Percentiles rank a stretch among this genome's conserved stretches.
Conservation (phyloP, 2,113 vertebrate species). For the Catharus fuscescens region DNA sequence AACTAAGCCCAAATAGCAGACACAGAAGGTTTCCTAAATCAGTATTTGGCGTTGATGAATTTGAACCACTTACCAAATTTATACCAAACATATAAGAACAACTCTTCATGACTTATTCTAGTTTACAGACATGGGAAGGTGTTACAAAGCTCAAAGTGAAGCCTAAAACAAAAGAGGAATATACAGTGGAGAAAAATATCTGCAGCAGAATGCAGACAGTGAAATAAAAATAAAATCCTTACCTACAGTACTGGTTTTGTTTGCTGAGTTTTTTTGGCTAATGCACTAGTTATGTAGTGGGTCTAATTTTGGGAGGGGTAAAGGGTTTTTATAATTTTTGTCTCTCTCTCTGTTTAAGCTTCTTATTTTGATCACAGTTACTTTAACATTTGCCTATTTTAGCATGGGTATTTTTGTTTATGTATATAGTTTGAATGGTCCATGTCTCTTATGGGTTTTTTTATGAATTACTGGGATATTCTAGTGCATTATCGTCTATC, state of each 20-base stretch:
- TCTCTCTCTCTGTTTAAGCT: no score
- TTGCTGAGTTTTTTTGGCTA: no score
- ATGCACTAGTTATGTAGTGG: no score
- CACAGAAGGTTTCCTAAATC: neutral
- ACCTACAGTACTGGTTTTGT: neutral
- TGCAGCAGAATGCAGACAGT: neutral
- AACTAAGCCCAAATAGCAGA: neutral
- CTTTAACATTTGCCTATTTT: no score
- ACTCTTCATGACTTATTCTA: neutral
- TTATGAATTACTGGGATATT: no score
- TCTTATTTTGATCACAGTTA: no score
- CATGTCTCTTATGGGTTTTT: no score
- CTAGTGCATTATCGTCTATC: no score
- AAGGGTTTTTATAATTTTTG: no score
- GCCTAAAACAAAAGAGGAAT: neutral
- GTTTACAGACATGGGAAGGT: neutral
- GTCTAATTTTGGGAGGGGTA: no score
- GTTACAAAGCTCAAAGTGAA: neutral
- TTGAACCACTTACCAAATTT: neutral
- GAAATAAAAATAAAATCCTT: neutral
- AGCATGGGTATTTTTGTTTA: no score
- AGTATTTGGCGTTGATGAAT: neutral
- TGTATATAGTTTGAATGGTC: no score
- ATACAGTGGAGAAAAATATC: rapidly evolving
- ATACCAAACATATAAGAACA: neutral